phyloP scores from a whole-genome alignment of 1,140 invertebrate genomes.

The Pomacea maculata region DNA sequence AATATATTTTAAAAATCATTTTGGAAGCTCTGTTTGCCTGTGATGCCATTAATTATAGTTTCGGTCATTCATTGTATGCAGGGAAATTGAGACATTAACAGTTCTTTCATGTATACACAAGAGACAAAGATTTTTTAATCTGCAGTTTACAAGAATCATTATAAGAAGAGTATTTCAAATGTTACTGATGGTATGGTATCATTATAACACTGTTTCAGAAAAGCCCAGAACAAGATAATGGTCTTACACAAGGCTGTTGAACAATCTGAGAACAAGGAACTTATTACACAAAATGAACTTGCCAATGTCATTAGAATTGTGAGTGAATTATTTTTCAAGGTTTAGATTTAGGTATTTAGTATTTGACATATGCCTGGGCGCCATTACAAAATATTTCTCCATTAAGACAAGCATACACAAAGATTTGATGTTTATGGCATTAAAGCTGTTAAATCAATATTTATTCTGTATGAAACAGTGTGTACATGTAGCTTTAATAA shows the following conservation, averaged over 20 bases:
- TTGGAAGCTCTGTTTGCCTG: background rate
- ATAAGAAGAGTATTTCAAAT: background rate
- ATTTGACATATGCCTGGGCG: background rate
- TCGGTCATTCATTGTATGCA: background rate
- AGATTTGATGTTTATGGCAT: background rate
- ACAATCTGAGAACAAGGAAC: constrained; percentile 57
- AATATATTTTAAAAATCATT: background rate
- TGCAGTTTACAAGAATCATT: background rate
- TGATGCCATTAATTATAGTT: background rate
- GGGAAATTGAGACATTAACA: background rate
- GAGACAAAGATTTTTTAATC: background rate
- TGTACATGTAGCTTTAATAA: background rate
- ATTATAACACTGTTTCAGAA: constrained; percentile 34
- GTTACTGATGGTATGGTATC: background rate
- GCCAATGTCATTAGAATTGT: constrained; percentile 58
- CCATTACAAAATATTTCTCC: background rate
- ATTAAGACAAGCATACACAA: no score
- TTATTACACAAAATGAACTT: constrained; percentile 53
- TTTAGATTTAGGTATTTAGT: background rate
- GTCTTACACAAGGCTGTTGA: constrained; percentile 56
- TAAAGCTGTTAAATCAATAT: background rate
- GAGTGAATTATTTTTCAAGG: constrained; percentile 24
- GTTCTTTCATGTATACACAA: no score
- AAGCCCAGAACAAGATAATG: constrained; percentile 52
- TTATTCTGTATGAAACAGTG: background rate